Evolutionary conservation across 2,797 vertebrate genomes (phyloP), one percentile per base, ranked within the genome.

Genomic region (Luscinia luscinia): DNA sequence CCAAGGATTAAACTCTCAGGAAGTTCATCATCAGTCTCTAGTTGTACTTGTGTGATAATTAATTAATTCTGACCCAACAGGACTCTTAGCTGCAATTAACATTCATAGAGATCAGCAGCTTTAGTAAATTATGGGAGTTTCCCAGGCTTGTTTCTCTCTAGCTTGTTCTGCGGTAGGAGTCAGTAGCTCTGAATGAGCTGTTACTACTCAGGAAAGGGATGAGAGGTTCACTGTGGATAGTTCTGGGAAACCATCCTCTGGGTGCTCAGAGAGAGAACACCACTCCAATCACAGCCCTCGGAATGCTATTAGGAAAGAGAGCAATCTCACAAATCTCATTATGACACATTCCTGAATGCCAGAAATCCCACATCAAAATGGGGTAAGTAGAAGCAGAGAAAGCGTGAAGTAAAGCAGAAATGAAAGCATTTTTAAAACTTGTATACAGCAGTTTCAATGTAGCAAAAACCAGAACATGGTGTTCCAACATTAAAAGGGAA

Each of bases 201-300:
- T 63, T 72, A 64, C 24, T 15, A 21, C 26, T 66, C 23, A 73
- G 62, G n/a, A 81, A 75, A 36, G 15, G 26, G 27, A 62, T 36
- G 54, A 74, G 61, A 88, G 69, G 23, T 22, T 83, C 73, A 34
- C 2, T 1, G 45, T n/a, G 27, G 34, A 64, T 68, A 30, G 54
- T 90, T 93, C 90, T 89, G 63, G 84, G 95, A 96, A 96, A 55
- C n/a, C 55, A 32, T 87, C 61, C 38, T 41, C 59, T 21, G 67
- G 19, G 54, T 88, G 52, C 72, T 89, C 77, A 23, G 15, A 23
- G 28, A 52, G 70, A 64, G 41, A 69, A 15, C 70, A 49, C 11
- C 38, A 34, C 2, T 4, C 34, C 4, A 10, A 32, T 38, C 67
- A 40, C 38, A 27, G 23, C 9, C 0, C 51, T 58, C 6, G n/a